phyloP scores from a whole-genome alignment of 2,888 invertebrate species.

The Euclidia mi region DNA sequence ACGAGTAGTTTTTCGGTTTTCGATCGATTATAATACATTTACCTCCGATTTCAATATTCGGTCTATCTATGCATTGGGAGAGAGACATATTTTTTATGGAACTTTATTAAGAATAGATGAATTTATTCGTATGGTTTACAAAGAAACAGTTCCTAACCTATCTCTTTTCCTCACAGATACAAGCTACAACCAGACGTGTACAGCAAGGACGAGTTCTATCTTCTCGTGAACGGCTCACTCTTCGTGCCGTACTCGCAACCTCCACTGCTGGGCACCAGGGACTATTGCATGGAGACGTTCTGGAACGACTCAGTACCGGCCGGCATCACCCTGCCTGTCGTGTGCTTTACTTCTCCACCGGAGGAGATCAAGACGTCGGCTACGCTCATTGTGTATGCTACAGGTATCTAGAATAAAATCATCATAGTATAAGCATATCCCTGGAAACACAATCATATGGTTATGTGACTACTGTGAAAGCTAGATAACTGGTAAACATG shows the following conservation, averaged over 20 bases:
- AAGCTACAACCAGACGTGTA: conserved; percentile 85
- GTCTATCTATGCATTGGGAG: too few species aligned
- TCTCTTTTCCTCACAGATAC: conserved; percentile 78
- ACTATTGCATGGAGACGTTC: conserved; percentile 91
- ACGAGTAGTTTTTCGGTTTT: too few species aligned
- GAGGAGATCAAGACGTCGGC: conserved; percentile 77
- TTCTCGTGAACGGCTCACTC: conserved; percentile 90
- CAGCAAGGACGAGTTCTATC: conserved; percentile 88
- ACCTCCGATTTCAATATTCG: too few species aligned
- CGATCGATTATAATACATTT: too few species aligned
- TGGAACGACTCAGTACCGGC: conserved; percentile 82
- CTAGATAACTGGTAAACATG: too few species aligned
- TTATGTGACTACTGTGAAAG: too few species aligned
- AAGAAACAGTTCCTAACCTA: not conserved
- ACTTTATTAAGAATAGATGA: too few species aligned
- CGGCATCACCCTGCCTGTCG: conserved; percentile 86
- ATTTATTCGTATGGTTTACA: too few species aligned
- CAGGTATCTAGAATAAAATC: conserved; percentile 66
- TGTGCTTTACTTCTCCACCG: conserved; percentile 83
- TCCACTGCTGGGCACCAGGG: conserved; percentile 83
- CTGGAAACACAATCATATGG: too few species aligned
- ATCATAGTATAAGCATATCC: too few species aligned
- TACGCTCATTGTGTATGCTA: conserved; percentile 79
- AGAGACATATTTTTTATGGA: too few species aligned
- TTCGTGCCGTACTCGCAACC: conserved; percentile 85